Evolutionary conservation across 30 jellyfish, hydroid and myxozoan species (phyloP).

Genomic region (Hydractinia symbiolongicarpus): DNA sequence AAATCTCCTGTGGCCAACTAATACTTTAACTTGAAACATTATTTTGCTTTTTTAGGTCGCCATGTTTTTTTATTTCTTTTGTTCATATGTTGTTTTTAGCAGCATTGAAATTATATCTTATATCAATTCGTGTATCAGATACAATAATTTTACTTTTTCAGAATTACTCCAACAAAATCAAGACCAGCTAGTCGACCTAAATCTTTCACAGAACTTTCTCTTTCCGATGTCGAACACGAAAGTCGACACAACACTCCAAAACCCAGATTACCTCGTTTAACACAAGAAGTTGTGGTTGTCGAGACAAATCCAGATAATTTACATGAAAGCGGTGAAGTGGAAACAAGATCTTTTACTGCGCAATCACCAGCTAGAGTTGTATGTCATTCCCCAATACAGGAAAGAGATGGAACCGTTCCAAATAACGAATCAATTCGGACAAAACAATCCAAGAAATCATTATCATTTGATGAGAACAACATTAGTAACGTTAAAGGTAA

Average conservation of each 20-base stretch:
- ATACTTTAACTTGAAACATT: no score
- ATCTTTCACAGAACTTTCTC: conserved; percentile 6
- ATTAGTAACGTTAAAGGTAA: no score
- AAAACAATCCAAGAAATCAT: no score
- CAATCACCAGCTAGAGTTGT: conserved; percentile 18
- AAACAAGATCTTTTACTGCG: not conserved
- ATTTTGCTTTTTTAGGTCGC: no score
- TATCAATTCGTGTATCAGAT: not conserved
- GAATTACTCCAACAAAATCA: conserved; percentile 12
- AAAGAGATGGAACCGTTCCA: not conserved
- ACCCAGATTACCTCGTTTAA: not conserved
- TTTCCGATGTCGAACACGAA: conserved; percentile 9
- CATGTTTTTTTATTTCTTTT: no score
- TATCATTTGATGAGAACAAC: no score
- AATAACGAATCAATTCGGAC: no score
- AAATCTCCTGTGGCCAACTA: no score
- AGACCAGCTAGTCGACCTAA: conserved; percentile 4
- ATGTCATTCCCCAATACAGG: conserved; percentile 6
- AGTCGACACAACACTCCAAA: not conserved
- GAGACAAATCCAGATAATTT: not conserved
- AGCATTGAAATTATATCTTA: no score
- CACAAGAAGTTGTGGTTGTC: not conserved
- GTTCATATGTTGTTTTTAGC: no score
- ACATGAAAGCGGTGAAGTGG: conserved; percentile 14
- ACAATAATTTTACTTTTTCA: not conserved